These are phyloP conservation scores for Battus philenor DNA, from an alignment of 1,140 invertebrate species.

Conservation along the genomic window DNA sequence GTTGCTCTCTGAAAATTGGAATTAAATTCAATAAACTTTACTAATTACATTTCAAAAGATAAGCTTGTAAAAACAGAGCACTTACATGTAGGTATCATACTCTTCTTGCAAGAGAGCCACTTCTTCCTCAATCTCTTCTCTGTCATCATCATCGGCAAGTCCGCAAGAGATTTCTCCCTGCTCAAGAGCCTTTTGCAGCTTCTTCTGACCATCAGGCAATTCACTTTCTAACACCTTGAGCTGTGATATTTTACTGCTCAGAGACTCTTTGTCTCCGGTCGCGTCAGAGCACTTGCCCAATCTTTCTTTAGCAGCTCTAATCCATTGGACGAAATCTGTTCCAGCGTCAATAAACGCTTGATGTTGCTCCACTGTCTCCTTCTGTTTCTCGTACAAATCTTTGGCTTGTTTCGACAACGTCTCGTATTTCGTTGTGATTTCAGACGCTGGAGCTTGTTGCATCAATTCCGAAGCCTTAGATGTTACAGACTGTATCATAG, in stretches of 20 bases:
- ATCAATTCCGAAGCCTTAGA: slow-evolving; percentile 93
- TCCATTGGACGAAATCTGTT: slow-evolving; percentile 94
- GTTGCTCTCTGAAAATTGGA: slow-evolving; percentile 77
- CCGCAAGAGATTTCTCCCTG: slow-evolving; percentile 89
- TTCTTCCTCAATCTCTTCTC: slow-evolving; percentile 94
- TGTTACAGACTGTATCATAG: slow-evolving; percentile 95
- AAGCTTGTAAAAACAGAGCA: too few relatives aligned
- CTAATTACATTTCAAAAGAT: background rate
- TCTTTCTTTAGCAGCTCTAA: slow-evolving; percentile 90
- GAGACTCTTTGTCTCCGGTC: slow-evolving; percentile 93
- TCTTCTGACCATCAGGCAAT: slow-evolving; percentile 86
- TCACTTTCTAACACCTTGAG: slow-evolving; percentile 89
- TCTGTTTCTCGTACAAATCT: slow-evolving; percentile 92
- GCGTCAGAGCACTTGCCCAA: slow-evolving; percentile 95
- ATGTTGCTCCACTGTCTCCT: slow-evolving; percentile 92
- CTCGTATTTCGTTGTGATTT: slow-evolving; percentile 94
- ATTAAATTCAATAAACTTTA: slow-evolving; percentile 15
- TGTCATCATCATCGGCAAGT: slow-evolving; percentile 89
- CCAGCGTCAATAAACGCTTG: slow-evolving; percentile 93
- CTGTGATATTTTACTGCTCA: slow-evolving; percentile 89
- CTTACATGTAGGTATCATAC: slow-evolving; percentile 88
- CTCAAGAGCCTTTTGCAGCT: slow-evolving; percentile 87
- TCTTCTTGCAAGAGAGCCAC: slow-evolving; percentile 92
- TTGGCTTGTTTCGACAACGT: slow-evolving; percentile 92
- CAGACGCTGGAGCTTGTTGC: slow-evolving; percentile 89